Evolutionary conservation across 2,888 invertebrate species (phyloP), one percentile per base, ranked within the genome.

Genomic region (Drosophila silvestris): DNA sequence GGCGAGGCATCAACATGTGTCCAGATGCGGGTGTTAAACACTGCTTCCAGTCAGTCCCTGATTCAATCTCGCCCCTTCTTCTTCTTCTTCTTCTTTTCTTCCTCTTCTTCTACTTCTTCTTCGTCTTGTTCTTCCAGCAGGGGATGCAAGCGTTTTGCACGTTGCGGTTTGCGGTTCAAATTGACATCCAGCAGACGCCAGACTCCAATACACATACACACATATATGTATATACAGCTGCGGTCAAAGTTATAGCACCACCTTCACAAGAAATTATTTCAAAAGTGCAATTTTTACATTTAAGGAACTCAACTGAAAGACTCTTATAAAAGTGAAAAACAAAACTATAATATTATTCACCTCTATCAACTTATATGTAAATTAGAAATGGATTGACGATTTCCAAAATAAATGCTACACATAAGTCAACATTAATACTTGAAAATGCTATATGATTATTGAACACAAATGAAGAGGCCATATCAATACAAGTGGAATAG

Each of bases 161-260:
- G 67, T 52, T 89, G 87, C 79, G 54, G 60, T 74, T 74, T 89
- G 90, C 77, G 71, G 85, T 77, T 72, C 51, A 68, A 80, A 78
- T 85, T 90, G 90, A 91, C 90, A 90, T 81, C 81, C 77, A 79
- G 79, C 83, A 86, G 89, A 91, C 91, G 86, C 91, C 91, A 72
- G 52, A 50, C 70, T 60, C 59, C 72, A 56, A 58, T 44, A 41
- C 58, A 30, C 33, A n/a, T 28, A 10, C 39, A n/a, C 16, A 16
- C 37, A n/a, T 12, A n/a, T 30, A 54, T 33, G 37, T 30, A 22
- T 67, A 30, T 7, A 41, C 12, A 9, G 26, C 22, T 26, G 9
- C 9, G 26, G 26, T 47, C 28, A 47, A 26, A 26, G 16, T 5
- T 16, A 47, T 47, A 47, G 2, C 9, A 26, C 22, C 47, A 47